Base-by-base conservation (phyloP, 30 jellyfish, hydroid and myxozoan species). In the Catostylus mosaicus region DNA sequence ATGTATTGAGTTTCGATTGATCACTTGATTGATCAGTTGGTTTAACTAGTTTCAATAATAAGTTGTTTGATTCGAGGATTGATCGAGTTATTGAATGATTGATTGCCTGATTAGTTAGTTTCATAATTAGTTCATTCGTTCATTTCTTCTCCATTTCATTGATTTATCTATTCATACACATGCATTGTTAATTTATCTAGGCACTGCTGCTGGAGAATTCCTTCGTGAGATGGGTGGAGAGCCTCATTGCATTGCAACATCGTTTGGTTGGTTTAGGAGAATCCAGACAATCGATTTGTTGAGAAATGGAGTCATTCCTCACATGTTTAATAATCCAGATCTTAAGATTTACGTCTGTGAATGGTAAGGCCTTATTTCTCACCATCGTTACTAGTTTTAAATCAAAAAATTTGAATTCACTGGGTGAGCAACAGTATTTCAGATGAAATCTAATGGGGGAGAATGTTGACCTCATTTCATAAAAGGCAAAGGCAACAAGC, bases 321-420 rank as follows among this genome's bases (percentile, higher is more conserved):
- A 82, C 40, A 51, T 70, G 70, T 70, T 67, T 45, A 38, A 68
- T 65, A 67, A 80, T 34, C 67, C 79, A 0, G 48, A 56, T 37
- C 33, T 82, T 26, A 74, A 31, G 47, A 82, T 82, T 32, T 69
- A 82, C 57, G 78, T 57, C 71, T 70, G 92, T 46, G 92, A 82
- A 69, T 82, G 92, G 92, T 82, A 35, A 0, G 84, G n/a, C n/a
- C n/a, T n/a, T n/a, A n/a, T n/a, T n/a, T n/a, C n/a, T n/a, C n/a
- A n/a, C n/a, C n/a, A n/a, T n/a, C n/a, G n/a, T n/a, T n/a, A n/a
- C n/a, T n/a, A n/a, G n/a, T n/a, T n/a, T n/a, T n/a, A n/a, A n/a
- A n/a, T n/a, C n/a, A n/a, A n/a, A n/a, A n/a, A n/a, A n/a, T n/a
- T n/a, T n/a, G n/a, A n/a, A n/a, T n/a, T n/a, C n/a, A n/a, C n/a